These are phyloP conservation scores for Leptopilina myrica DNA, from an alignment of 2,888 invertebrate genomes.

Conservation along the genomic window DNA sequence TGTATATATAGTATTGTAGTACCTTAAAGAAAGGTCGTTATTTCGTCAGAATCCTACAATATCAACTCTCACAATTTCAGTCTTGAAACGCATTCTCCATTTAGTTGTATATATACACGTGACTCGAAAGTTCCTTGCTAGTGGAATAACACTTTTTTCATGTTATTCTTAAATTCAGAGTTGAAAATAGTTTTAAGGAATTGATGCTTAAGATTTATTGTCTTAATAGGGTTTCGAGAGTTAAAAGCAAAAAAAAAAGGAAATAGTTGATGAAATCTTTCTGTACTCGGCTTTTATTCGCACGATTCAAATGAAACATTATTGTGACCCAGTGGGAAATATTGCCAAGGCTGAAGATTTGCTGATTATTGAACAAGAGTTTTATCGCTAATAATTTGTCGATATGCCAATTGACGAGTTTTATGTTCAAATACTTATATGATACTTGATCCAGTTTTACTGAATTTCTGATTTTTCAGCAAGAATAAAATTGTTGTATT, in stretches of 20 bases:
- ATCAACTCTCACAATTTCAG: slow-evolving; percentile 16
- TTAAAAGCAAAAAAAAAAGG: not conserved
- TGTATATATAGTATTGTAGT: slow-evolving; percentile 11
- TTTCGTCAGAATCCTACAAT: slow-evolving; percentile 40
- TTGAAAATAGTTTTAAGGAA: not conserved
- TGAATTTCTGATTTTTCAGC: too few relatives aligned
- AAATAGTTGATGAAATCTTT: slow-evolving; percentile 4
- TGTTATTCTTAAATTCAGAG: not conserved
- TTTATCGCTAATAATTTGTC: too few relatives aligned
- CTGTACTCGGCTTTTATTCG: not conserved
- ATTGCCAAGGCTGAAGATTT: too few relatives aligned
- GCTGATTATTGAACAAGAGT: too few relatives aligned
- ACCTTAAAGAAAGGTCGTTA: slow-evolving; percentile 38
- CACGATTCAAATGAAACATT: too few relatives aligned
- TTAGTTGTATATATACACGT: not conserved
- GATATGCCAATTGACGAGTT: too few relatives aligned
- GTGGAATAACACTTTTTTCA: not conserved
- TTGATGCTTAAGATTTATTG: not conserved
- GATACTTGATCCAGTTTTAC: too few relatives aligned
- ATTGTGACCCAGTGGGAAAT: too few relatives aligned
- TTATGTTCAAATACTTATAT: too few relatives aligned
- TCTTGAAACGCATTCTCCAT: slow-evolving; percentile 22
- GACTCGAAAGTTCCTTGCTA: slow-evolving; percentile 8
- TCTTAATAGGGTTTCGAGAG: not conserved
- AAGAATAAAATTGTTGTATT: too few relatives aligned